phyloP scores from a whole-genome alignment of 1,140 invertebrate genomes.

The Amyelois transitella region DNA sequence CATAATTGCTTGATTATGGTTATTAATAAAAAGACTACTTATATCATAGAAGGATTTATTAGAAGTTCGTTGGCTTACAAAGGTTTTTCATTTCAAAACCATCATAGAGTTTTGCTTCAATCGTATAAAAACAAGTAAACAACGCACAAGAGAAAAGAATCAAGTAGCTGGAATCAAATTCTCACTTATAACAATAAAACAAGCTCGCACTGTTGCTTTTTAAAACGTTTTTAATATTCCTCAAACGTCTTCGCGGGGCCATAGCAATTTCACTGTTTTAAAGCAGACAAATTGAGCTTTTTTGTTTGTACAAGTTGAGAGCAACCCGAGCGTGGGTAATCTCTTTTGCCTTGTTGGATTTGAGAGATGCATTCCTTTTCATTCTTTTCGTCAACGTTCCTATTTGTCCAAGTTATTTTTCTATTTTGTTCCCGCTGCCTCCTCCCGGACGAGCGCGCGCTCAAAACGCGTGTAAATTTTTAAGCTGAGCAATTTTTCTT shows the following conservation, averaged over 20 bases:
- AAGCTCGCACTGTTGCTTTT: constrained; percentile 51
- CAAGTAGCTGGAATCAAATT: neutral
- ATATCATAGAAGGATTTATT: too few relatives aligned
- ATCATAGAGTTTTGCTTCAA: too few relatives aligned
- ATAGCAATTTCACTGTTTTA: constrained; percentile 66
- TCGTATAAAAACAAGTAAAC: too few relatives aligned
- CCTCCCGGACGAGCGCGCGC: constrained; percentile 43
- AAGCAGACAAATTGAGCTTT: constrained; percentile 64
- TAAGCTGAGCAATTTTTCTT: constrained; percentile 49
- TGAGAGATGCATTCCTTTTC: constrained; percentile 54
- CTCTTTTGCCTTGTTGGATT: constrained; percentile 70
- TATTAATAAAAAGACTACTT: too few relatives aligned
- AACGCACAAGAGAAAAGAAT: too few relatives aligned
- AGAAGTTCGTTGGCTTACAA: too few relatives aligned
- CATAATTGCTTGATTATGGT: too few relatives aligned
- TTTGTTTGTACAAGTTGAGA: constrained; percentile 70
- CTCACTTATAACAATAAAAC: constrained; percentile 35
- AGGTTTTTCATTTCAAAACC: too few relatives aligned
- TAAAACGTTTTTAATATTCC: constrained; percentile 71
- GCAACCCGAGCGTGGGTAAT: constrained; percentile 68
- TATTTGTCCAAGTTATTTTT: constrained; percentile 57
- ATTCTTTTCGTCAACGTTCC: constrained; percentile 56
- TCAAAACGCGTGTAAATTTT: constrained; percentile 66
- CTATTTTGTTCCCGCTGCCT: constrained; percentile 35
- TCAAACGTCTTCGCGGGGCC: constrained; percentile 53